Evolutionary conservation across 2,113 vertebrate genomes (phyloP), one percentile per base, ranked within the genome.

Genomic region (Nycticorax nycticorax): DNA sequence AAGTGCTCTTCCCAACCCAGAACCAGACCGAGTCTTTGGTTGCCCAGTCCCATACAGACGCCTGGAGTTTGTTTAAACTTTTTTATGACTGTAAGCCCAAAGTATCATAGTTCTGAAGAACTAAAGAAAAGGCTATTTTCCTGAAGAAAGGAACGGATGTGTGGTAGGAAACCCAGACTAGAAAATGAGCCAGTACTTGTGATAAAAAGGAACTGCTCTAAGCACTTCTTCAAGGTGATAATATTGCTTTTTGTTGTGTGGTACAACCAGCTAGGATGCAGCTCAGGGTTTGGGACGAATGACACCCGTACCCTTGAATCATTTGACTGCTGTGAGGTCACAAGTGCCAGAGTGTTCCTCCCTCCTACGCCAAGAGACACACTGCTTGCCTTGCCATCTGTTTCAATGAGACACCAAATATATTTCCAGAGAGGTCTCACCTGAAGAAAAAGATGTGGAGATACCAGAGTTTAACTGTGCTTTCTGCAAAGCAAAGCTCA

Each of bases 391-490:
- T 33, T 9, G 8, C 30, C 28, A 5, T 8, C 26, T 24, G 12
- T 15, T 43, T 19, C 53, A 62, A 12, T 0, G 6, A 33, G 27
- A 11, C 76, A 35, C 22, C 60, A 64, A 32, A 17, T 4, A 19
- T 9, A 2, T 35, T 71, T 78, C 35, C 41, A 87, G 28, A 56
- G 37, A 48, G 6, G 23, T 69, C 47, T 89, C 9, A 87, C 67
- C 72, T 32, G 57, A n/a, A 55, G 33, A 17, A 30, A 18, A 33
- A 2, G 32, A n/a, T 0, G 1, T 9, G 4, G 56, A 43, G 8
- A 12, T 5, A 33, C 55, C 50, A 63, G 26, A 1, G 0, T n/a
- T 78, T 11, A 20, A 10, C 16, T 12, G 6, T 14, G 30, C 14
- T 53, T 84, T 14, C 62, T 12, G 64, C 0, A 0, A 26, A 50